Percentiles rank a stretch among this genome's conserved stretches.
Conservation (phyloP, 2,888 invertebrate genomes). For the Caenorhabditis plicata region DNA sequence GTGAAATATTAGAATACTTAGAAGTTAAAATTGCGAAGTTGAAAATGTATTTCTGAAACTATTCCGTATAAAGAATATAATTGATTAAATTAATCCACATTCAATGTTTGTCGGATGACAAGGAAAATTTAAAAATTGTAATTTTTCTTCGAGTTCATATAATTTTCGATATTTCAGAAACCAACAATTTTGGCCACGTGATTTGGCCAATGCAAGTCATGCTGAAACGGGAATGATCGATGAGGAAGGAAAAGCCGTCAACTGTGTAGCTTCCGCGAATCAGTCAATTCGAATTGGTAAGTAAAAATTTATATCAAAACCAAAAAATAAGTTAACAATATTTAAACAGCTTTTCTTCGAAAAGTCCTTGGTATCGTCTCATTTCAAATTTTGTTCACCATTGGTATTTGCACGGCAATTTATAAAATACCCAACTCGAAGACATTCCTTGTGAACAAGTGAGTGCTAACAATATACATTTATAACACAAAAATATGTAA, state of each 20-base stretch:
- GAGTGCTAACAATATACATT: constrained; percentile 15
- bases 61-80: too few species aligned
- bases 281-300: constrained; percentile 26
- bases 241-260: constrained; percentile 11
- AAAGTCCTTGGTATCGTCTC: constrained; percentile 83
- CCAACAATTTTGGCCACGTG: constrained; percentile 37
- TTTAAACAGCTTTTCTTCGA: constrained; percentile 75
- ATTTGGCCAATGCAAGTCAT: constrained; percentile 24
- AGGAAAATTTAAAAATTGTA: neutral
- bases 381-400: constrained; percentile 77
- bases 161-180: constrained; percentile 11
- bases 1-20: too few species aligned
- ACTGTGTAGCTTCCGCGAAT: constrained; percentile 24
- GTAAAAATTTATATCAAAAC: neutral
- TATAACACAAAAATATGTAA: neutral
- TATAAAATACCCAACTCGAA: constrained; percentile 67
- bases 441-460: constrained; percentile 66
- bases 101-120: neutral
- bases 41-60: too few species aligned
- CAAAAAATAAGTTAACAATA: neutral
- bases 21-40: too few species aligned
- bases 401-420: constrained; percentile 66
- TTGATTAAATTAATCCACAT: neutral
- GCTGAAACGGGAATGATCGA: constrained; percentile 25
- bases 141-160: too few species aligned